Conservation (phyloP, 92 coral and sea anemone species). For the Palythoa grandis region DNA sequence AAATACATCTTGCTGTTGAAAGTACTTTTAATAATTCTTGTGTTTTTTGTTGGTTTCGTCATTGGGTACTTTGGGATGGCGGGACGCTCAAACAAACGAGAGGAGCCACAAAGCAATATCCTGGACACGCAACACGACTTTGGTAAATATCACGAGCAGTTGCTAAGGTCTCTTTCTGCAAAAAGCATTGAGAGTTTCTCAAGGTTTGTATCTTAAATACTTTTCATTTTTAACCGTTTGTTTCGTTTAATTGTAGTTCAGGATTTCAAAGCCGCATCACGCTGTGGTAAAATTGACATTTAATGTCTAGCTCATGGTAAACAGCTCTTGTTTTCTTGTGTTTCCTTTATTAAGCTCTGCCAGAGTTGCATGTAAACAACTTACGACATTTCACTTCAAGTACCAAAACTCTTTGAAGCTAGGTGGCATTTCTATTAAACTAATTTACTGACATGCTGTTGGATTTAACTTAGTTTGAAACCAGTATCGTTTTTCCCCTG, state of each 20-base stretch:
- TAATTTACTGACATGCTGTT: neutral
- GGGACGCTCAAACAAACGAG: constrained; percentile 11
- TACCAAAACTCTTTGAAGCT: neutral
- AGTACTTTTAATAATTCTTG: constrained; percentile 49
- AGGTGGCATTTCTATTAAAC: neutral
- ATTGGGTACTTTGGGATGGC: constrained; percentile 68
- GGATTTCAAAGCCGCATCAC: neutral
- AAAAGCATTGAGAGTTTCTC: constrained; percentile 65
- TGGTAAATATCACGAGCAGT: constrained; percentile 44
- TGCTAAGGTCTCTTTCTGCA: constrained; percentile 58
- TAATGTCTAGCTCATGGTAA: neutral
- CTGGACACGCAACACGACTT: neutral
- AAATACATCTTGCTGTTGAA: constrained; percentile 48
- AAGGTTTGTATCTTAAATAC: constrained; percentile 47
- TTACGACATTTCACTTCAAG: neutral
- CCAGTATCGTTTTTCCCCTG: neutral
- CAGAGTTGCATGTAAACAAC: neutral
- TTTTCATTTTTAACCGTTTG: neutral
- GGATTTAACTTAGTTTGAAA: constrained; percentile 10
- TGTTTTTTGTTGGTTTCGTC: constrained; percentile 67
- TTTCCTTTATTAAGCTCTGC: neutral
- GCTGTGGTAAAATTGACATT: neutral
- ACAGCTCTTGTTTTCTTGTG: neutral
- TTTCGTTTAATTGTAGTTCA: neutral
- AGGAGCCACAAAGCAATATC: neutral